A percentile compares a stretch with the other conserved stretches of the same genome.
These are phyloP conservation scores for Zeugodacus cucurbitae DNA, from an alignment of 1,140 invertebrate genomes.

Conservation along the genomic window DNA sequence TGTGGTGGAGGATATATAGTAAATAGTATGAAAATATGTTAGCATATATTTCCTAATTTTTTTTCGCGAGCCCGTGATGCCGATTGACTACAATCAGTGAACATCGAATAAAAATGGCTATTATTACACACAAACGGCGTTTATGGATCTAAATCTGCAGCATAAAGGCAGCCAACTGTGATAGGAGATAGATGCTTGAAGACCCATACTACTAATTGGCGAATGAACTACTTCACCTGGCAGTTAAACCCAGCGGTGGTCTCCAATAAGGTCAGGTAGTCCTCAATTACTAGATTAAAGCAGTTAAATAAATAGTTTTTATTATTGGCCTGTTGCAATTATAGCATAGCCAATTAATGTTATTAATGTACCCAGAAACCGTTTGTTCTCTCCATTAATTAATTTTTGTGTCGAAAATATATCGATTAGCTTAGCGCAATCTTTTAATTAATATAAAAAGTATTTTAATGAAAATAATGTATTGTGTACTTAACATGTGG, in stretches of 20 bases:
- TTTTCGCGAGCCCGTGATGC: too few relatives aligned
- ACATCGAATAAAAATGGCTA: too few relatives aligned
- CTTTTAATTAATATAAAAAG: not conserved
- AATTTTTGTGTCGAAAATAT: not conserved
- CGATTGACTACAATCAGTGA: too few relatives aligned
- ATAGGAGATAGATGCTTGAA: too few relatives aligned
- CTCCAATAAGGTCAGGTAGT: constrained; percentile 13
- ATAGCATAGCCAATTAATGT: constrained; percentile 18
- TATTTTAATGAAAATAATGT: not conserved
- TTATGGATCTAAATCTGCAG: too few relatives aligned
- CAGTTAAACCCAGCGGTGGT: not conserved
- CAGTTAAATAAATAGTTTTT: not conserved
- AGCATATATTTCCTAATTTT: too few relatives aligned
- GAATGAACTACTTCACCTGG: not conserved
- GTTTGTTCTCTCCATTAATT: constrained; percentile 2
- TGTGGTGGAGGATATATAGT: too few relatives aligned
- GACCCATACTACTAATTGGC: too few relatives aligned
- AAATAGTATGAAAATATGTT: too few relatives aligned
- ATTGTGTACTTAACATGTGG: not conserved
- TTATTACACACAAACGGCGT: too few relatives aligned
- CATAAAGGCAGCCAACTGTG: too few relatives aligned
- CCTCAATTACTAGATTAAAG: not conserved
- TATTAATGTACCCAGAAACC: not conserved
- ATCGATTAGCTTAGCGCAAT: not conserved
- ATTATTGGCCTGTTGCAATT: not conserved